Evolutionary conservation across 2,888 invertebrate species (phyloP).

Genomic region (Drosophila sordidula): DNA sequence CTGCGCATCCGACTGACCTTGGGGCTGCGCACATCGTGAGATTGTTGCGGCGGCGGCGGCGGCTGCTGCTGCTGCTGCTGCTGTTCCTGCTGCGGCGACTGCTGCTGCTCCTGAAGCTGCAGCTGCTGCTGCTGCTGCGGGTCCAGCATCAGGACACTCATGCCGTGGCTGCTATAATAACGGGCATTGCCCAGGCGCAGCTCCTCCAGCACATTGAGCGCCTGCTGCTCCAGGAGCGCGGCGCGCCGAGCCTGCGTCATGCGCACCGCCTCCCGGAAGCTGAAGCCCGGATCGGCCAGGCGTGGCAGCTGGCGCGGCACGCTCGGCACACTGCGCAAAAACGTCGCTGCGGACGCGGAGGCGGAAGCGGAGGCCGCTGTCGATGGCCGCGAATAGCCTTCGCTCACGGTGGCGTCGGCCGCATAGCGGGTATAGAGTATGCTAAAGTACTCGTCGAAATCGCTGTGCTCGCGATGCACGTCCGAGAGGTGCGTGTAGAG

Average conservation of each 20-base stretch:
- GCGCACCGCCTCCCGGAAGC: slow-evolving; percentile 7
- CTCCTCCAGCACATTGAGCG: slow-evolving; percentile 4
- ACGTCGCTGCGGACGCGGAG: not conserved
- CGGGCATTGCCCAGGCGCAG: not conserved
- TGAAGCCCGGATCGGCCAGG: not conserved
- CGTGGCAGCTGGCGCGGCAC: not conserved
- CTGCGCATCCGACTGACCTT: not conserved
- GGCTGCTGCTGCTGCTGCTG: not conserved
- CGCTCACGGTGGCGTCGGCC: not conserved
- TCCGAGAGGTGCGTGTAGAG: slow-evolving; percentile 35
- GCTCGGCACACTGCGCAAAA: not conserved
- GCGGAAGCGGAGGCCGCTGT: not conserved
- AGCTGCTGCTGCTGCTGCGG: not conserved
- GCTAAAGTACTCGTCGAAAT: slow-evolving; percentile 31
- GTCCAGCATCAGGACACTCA: not conserved
- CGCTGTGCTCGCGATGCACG: slow-evolving; percentile 27
- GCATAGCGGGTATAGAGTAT: slow-evolving; percentile 22
- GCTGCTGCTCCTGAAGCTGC: not conserved
- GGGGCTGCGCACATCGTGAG: not conserved
- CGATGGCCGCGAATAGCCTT: not conserved
- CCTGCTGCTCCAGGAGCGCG: slow-evolving; percentile 11
- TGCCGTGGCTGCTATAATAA: not conserved
- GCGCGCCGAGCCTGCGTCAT: not conserved
- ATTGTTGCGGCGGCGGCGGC: not conserved
- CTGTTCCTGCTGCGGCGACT: not conserved